Percentiles rank a stretch among this genome's conserved stretches.
Conservation (phyloP, 2,888 invertebrate species). For the Agrochola litura region DNA sequence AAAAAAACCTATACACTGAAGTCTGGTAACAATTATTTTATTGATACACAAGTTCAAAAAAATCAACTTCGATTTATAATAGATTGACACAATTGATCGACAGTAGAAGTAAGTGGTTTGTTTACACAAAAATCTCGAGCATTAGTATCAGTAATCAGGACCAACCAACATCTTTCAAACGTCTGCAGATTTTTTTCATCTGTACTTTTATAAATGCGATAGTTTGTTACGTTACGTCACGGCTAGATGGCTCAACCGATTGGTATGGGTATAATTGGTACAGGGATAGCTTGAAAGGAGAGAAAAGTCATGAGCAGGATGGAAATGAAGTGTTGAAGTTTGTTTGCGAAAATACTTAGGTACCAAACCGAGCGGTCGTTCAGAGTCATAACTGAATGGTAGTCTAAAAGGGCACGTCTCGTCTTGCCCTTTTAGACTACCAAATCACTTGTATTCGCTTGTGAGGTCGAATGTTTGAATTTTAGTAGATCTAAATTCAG, state of each 20-base stretch:
- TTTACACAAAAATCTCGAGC: background rate
- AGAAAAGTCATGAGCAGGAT: background rate
- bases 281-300: background rate
- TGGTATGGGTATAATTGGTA: background rate
- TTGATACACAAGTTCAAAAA: background rate
- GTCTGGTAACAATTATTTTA: conserved; percentile 5
- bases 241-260: background rate
- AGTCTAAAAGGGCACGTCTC: too few relatives aligned
- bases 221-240: background rate
- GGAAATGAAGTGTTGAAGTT: background rate
- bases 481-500: conserved; percentile 1
- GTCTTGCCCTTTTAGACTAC: background rate
- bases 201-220: background rate
- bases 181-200: background rate
- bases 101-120: conserved; percentile 2
- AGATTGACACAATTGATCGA: conserved; percentile 18
- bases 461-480: conserved; percentile 2
- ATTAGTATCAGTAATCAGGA: background rate
- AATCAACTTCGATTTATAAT: conserved; percentile 20
- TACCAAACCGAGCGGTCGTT: background rate
- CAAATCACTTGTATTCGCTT: background rate
- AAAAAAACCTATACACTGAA: conserved; percentile 1
- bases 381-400: background rate
- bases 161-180: background rate
- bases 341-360: background rate